A percentile compares a stretch with the other conserved stretches of the same genome.
These are phyloP conservation scores for Microctonus aethiopoides DNA, from an alignment of 2,888 invertebrate species.

Conservation along the genomic window DNA sequence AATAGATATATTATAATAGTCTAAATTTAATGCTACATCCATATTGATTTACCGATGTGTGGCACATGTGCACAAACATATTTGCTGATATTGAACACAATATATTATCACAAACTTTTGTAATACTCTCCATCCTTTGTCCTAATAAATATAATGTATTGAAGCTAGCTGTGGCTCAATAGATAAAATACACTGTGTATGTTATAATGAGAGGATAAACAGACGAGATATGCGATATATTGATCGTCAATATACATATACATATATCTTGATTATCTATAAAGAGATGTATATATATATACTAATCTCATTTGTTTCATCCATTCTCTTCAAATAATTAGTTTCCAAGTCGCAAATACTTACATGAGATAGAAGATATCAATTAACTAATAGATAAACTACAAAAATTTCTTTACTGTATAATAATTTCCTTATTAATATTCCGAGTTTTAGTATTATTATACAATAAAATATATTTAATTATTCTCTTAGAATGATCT, in stretches of 20 bases:
- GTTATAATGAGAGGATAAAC: too few relatives aligned
- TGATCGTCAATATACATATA: slow-evolving; percentile 13
- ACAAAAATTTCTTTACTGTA: too few relatives aligned
- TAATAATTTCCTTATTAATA: too few relatives aligned
- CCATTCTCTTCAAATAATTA: slow-evolving; percentile 6
- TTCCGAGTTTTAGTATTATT: too few relatives aligned
- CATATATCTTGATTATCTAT: too few relatives aligned
- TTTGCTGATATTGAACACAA: neutral
- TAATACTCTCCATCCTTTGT: slow-evolving; percentile 12
- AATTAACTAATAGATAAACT: too few relatives aligned
- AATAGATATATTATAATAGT: too few relatives aligned
- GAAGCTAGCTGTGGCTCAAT: too few relatives aligned
- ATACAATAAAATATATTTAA: neutral
- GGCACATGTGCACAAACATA: neutral
- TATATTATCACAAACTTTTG: neutral
- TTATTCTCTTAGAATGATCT: too few relatives aligned
- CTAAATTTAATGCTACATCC: slow-evolving; percentile 3
- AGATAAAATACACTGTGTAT: too few relatives aligned
- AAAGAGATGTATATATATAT: too few relatives aligned
- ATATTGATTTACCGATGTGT: neutral
- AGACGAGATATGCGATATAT: neutral
- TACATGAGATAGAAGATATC: neutral
- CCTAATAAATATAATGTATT: neutral
- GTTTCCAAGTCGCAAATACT: too few relatives aligned
- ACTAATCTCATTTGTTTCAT: slow-evolving; percentile 18